A percentile compares a stretch with the other conserved stretches of the same genome.
phyloP scores from a whole-genome alignment of 2,888 invertebrate species.

The Drosophila infuscata region DNA sequence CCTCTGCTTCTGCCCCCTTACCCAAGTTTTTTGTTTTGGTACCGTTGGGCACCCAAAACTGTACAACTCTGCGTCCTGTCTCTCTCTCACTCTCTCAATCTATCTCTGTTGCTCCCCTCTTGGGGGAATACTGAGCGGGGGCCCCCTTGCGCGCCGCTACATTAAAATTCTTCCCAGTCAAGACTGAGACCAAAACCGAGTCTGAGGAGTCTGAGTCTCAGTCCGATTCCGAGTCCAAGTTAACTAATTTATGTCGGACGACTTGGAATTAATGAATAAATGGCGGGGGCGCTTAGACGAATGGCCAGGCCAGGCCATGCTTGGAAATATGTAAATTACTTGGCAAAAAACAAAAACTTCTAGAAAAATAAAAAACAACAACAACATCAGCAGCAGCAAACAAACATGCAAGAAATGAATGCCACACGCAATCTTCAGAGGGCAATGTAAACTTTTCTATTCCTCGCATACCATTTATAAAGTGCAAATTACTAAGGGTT shows the following conservation, averaged over 20 bases:
- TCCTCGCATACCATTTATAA: conserved; percentile 59
- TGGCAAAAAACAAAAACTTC: conserved; percentile 53
- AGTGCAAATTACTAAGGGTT: conserved; percentile 67
- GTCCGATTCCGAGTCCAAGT: conserved; percentile 64
- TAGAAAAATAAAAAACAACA: conserved; percentile 41
- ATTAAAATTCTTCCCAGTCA: conserved; percentile 75
- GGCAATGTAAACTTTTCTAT: conserved; percentile 75
- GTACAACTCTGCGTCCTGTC: conserved; percentile 10
- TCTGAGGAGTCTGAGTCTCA: conserved; percentile 46
- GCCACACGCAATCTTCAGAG: conserved; percentile 75
- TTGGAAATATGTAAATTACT: conserved; percentile 71
- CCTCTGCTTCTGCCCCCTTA: not conserved
- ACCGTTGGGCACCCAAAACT: conserved; percentile 44
- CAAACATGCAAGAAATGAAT: conserved; percentile 63
- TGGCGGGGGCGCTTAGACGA: conserved; percentile 78
- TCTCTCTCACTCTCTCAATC: not conserved
- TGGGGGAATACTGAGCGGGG: conserved; percentile 38
- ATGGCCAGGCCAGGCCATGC: conserved; percentile 54
- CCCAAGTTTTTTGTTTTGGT: not conserved
- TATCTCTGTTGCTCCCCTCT: conserved; percentile 8
- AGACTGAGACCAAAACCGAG: conserved; percentile 39
- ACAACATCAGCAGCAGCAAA: conserved; percentile 39
- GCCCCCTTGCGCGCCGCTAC: conserved; percentile 44
- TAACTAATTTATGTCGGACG: conserved; percentile 81
- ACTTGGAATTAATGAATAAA: conserved; percentile 81